These are phyloP conservation scores for Gallinago nigripennis DNA, from an alignment of 2,797 vertebrate species.

Conservation along the genomic window DNA sequence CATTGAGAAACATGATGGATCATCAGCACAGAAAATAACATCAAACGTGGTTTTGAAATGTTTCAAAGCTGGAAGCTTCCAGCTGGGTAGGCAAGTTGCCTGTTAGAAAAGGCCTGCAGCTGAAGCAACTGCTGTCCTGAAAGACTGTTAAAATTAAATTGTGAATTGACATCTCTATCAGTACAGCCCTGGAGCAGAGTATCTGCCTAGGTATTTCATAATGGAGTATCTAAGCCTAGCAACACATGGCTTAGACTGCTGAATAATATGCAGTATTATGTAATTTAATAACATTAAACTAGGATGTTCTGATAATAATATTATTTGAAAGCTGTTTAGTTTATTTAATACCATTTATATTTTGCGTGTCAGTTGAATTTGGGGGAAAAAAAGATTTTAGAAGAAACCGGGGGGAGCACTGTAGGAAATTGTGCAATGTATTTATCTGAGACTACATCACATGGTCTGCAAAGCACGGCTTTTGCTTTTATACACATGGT, in stretches of 20 bases:
- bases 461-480: not conserved
- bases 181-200: not conserved
- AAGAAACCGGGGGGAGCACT: not conserved
- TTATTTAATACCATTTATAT: slow-evolving; percentile 20
- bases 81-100: not conserved
- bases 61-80: not conserved
- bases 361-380: slow-evolving; percentile 4
- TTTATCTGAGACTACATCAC: slow-evolving; percentile 41
- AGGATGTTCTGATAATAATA: slow-evolving; percentile 11
- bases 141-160: slow-evolving; percentile 9
- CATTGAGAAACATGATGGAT: not conserved
- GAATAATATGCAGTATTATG: not conserved
- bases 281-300: slow-evolving; percentile 36
- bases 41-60: not conserved
- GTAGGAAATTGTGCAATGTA: slow-evolving; percentile 42
- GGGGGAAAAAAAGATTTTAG: not conserved
- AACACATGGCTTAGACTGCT: not conserved
- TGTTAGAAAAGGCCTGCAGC: not conserved
- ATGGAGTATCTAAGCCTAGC: not conserved
- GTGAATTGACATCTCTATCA: slow-evolving; percentile 9
- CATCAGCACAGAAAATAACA: not conserved
- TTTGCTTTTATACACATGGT: slow-evolving; percentile 63
- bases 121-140: not conserved
- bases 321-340: slow-evolving; percentile 23
- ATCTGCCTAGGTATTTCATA: not conserved